Base-by-base conservation (phyloP, 2,113 vertebrate genomes). In the Puma concolor region DNA sequence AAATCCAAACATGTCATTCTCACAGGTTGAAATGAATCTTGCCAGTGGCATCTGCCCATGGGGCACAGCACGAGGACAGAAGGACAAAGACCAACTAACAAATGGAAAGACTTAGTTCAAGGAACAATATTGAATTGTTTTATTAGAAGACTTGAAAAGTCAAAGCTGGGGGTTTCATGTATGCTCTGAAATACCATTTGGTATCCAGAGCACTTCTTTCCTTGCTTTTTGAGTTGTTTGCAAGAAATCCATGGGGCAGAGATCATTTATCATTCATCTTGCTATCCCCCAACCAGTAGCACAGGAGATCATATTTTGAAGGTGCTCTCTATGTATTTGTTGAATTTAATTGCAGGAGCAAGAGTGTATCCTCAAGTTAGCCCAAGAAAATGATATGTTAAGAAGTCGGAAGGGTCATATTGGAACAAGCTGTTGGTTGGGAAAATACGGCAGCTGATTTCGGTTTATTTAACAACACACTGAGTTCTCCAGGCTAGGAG, bases 391-490 rank as follows among this genome's bases (percentile, higher is more conserved):
- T 7, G 8, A 17, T 31, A 6, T 44, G 27, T 64, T 74, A 94
- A 76, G 74, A 94, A 93, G 12, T 14, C 71, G 11, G 63, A n/a
- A 54, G 9, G 6, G 27, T 94, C 11, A 57, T n/a, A 14, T 52
- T 27, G 50, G 76, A 91, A 84, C 1, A 7, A 74, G 16, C 36
- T 52, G 4, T 79, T 82, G 6, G 4, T 44, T 79, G 4, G 25
- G 19, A 91, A 82, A 60, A 82, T 48, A 29, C 81, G 27, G 29
- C 52, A 33, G n/a, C 17, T 88, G 63, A 89, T 84, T 81, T 81
- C 44, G 74, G 54, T 89, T 93, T 91, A 66, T 94, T 96, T 90
- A 67, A 92, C 67, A 67, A 85, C 81, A 87, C 38, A 57, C 9
- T 66, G 54, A 90, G 36, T 77, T 93, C 52, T 95, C 50, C 63